These are phyloP conservation scores for Magallana nippona DNA, from an alignment of 2,888 invertebrate species.

Conservation along the genomic window DNA sequence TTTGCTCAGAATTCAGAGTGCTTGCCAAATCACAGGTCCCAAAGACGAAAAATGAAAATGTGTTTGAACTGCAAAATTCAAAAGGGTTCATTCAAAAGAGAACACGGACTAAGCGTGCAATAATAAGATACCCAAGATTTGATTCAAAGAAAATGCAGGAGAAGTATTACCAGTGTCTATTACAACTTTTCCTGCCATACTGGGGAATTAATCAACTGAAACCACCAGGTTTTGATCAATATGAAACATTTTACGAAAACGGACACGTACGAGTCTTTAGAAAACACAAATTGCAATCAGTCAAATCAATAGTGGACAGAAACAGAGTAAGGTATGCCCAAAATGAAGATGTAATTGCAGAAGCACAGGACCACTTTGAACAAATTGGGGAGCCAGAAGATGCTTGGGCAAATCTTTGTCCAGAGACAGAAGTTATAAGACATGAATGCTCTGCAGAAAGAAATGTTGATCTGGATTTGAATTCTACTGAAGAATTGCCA, in stretches of 20 bases:
- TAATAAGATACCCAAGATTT: constrained; percentile 31
- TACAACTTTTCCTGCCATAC: constrained; percentile 43
- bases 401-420: constrained; percentile 47
- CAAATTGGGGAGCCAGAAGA: constrained; percentile 40
- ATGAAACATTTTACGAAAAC: constrained; percentile 41
- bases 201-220: constrained; percentile 35
- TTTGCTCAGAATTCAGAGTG: constrained; percentile 51
- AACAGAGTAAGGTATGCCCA: constrained; percentile 40
- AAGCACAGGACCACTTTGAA: constrained; percentile 37
- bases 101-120: constrained; percentile 27
- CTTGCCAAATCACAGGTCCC: constrained; percentile 36
- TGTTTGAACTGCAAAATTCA: constrained; percentile 37
- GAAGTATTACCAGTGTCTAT: constrained; percentile 32
- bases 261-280: constrained; percentile 28
- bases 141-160: constrained; percentile 18
- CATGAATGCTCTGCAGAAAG: constrained; percentile 34
- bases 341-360: constrained; percentile 37
- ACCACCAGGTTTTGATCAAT: constrained; percentile 35
- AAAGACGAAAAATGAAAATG: constrained; percentile 28
- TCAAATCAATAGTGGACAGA: constrained; percentile 44
- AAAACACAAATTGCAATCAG: neutral
- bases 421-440: constrained; percentile 46
- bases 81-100: constrained; percentile 34
- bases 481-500: too few species aligned
- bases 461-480: neutral